phyloP scores from a whole-genome alignment of 2,113 vertebrate genomes.

The Phasianus colchicus region DNA sequence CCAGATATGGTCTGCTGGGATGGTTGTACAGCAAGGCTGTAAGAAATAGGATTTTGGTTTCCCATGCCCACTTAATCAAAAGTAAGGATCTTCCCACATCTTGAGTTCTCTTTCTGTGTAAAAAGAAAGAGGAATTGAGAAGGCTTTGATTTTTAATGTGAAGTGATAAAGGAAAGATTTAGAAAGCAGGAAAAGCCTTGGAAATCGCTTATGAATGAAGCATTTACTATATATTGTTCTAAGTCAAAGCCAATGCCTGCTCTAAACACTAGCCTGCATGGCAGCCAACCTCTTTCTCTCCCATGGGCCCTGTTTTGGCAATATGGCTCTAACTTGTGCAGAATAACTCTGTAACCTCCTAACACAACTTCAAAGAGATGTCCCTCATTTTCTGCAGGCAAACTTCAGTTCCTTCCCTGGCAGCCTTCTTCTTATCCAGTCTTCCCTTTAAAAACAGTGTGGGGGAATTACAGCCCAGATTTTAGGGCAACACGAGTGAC shows the following conservation, averaged over 20 bases:
- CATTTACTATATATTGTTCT: neutral
- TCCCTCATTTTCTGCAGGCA: neutral
- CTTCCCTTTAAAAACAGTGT: neutral
- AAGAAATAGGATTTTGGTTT: neutral
- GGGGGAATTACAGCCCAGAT: neutral
- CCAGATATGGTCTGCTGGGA: neutral
- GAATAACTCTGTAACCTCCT: neutral
- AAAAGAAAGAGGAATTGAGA: neutral
- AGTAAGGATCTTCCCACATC: neutral
- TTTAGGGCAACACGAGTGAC: neutral
- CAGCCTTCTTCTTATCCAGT: neutral
- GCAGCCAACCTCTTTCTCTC: neutral
- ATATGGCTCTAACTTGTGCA: neutral
- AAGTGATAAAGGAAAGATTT: neutral
- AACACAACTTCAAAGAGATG: neutral
- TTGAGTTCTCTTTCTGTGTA: neutral
- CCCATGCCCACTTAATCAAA: neutral
- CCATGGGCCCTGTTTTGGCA: neutral
- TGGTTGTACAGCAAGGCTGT: neutral
- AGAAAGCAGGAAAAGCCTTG: neutral
- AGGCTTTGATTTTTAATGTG: neutral
- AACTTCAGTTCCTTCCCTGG: neutral
- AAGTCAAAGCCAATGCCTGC: neutral
- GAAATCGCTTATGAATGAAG: neutral
- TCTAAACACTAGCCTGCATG: neutral